Evolutionary conservation across 2,888 invertebrate species (phyloP).

Genomic region (Anaspis maculata): DNA sequence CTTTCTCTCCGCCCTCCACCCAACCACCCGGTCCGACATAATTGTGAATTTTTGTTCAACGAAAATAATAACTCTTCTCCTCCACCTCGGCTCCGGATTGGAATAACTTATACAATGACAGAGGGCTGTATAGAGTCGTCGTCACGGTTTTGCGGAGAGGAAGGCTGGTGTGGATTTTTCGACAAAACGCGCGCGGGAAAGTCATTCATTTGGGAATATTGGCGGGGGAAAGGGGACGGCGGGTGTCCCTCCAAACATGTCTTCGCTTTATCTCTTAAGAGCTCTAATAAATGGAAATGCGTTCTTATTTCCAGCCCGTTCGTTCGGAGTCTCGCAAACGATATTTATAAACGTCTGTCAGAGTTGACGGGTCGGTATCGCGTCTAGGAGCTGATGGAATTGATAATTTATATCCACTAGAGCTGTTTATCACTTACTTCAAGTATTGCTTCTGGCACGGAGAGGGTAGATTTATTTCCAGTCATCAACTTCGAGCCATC

Average conservation of each 20-base stretch:
- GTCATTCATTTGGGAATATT: no score
- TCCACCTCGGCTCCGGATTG: no score
- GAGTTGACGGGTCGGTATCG: conserved; percentile 29
- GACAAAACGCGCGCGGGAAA: no score
- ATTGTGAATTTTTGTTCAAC: no score
- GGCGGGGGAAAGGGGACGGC: no score
- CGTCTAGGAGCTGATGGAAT: conserved; percentile 33
- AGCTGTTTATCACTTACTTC: conserved; percentile 19
- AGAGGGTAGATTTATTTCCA: background rate
- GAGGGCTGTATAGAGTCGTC: no score
- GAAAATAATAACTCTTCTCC: no score
- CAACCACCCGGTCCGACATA: no score
- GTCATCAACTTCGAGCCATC: no score
- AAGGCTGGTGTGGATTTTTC: no score
- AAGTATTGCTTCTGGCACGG: conserved; percentile 7
- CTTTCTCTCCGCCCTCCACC: conserved; percentile 14
- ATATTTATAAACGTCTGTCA: conserved; percentile 36
- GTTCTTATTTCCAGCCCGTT: conserved; percentile 30
- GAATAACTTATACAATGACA: no score
- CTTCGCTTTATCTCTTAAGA: conserved; percentile 13
- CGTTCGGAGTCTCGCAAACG: conserved; percentile 24
- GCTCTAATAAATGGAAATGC: conserved; percentile 27
- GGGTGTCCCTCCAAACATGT: conserved; percentile 7
- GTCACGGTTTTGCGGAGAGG: no score
- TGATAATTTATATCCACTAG: conserved; percentile 35